These are phyloP conservation scores for Medauroidea extradentata DNA, from an alignment of 1,140 invertebrate species.

Conservation along the genomic window DNA sequence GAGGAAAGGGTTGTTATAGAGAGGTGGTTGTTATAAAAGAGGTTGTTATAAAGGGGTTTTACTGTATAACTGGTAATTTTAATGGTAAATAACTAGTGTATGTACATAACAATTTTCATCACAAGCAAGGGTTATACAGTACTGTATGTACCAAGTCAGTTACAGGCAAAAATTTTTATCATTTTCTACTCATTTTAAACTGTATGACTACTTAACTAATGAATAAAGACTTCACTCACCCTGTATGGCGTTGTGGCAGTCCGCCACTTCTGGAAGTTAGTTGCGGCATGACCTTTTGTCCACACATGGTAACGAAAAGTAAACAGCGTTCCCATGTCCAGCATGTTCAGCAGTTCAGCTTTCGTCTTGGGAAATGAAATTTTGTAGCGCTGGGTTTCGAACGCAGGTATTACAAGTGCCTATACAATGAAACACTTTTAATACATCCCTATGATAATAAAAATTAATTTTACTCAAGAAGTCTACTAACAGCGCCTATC, in stretches of 20 bases:
- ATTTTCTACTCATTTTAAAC: too few species aligned
- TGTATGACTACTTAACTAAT: too few species aligned
- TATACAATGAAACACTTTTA: conserved; percentile 28
- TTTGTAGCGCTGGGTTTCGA: conserved; percentile 86
- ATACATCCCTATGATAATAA: too few species aligned
- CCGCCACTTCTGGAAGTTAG: conserved; percentile 80
- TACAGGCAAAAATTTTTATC: too few species aligned
- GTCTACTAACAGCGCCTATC: not conserved
- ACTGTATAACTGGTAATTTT: too few species aligned
- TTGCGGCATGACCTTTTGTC: conserved; percentile 81
- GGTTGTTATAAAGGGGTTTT: too few species aligned
- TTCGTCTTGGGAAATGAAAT: conserved; percentile 76
- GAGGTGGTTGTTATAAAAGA: too few species aligned
- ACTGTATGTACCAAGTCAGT: too few species aligned
- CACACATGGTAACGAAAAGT: conserved; percentile 80
- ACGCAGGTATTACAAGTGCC: conserved; percentile 85
- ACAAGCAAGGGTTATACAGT: too few species aligned
- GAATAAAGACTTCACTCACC: conserved; percentile 48
- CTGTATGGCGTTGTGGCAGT: conserved; percentile 76
- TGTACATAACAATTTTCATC: too few species aligned
- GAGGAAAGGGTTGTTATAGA: too few species aligned
- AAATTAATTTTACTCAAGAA: not conserved
- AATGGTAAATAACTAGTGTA: too few species aligned
- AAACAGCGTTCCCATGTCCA: conserved; percentile 69
- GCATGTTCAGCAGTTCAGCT: conserved; percentile 68